phyloP scores from a whole-genome alignment of 2,113 vertebrate genomes.

The Siniperca knerii region DNA sequence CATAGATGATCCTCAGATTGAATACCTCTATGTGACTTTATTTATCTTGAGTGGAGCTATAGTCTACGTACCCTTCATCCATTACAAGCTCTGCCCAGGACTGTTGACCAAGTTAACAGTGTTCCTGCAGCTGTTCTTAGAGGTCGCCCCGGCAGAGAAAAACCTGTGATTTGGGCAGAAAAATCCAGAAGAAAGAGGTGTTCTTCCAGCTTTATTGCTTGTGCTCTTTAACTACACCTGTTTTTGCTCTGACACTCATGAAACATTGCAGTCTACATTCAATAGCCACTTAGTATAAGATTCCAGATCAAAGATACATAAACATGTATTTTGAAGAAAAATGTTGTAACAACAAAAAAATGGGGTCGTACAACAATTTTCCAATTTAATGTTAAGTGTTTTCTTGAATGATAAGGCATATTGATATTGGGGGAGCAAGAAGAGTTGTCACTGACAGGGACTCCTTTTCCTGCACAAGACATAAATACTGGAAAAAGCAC shows the following conservation, averaged over 20 bases:
- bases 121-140: constrained; percentile 90
- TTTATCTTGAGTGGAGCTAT: constrained; percentile 88
- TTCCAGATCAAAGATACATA: neutral
- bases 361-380: neutral
- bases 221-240: neutral
- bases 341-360: too few species aligned
- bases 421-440: neutral
- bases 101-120: constrained; percentile 84
- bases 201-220: neutral
- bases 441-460: neutral
- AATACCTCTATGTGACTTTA: constrained; percentile 88
- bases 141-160: constrained; percentile 87
- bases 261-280: neutral
- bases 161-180: constrained; percentile 70
- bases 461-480: too few species aligned
- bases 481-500: too few species aligned
- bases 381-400: neutral
- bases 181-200: neutral
- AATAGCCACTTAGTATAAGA: neutral
- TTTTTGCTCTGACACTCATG: neutral
- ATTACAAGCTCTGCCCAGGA: constrained; percentile 83
- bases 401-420: neutral
- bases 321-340: neutral
- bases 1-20: constrained; percentile 86
- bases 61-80: constrained; percentile 89